These are phyloP conservation scores for Apteryx mantelli DNA, from an alignment of 2,113 vertebrate species.

Conservation along the genomic window DNA sequence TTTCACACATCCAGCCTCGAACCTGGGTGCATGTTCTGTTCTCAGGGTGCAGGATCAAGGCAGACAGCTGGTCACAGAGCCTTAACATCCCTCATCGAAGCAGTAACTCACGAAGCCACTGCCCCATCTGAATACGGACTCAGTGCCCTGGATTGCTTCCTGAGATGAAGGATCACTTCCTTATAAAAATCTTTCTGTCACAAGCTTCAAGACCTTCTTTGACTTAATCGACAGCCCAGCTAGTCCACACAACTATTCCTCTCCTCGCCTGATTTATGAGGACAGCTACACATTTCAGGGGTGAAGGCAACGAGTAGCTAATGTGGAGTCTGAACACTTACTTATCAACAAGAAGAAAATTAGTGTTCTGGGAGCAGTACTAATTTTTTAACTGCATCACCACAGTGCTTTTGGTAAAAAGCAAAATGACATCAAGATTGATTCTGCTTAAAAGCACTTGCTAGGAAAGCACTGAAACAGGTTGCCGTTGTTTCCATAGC, in stretches of 20 bases:
- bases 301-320: neutral
- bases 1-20: no score
- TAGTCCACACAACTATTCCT: neutral
- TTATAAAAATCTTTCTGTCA: neutral
- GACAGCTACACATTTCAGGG: neutral
- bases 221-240: neutral
- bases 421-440: neutral
- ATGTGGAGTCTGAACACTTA: neutral
- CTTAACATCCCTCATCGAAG: neutral
- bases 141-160: neutral
- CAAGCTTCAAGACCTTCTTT: neutral
- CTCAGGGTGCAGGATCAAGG: neutral
- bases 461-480: neutral
- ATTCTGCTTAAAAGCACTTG: neutral
- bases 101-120: neutral
- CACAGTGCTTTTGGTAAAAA: neutral
- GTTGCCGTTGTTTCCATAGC: neutral
- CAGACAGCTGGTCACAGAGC: neutral
- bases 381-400: neutral
- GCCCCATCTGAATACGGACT: neutral
- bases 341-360: neutral
- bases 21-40: neutral
- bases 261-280: neutral
- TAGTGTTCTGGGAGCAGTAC: neutral
- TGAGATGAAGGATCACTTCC: neutral